Base-by-base conservation (phyloP, 2,888 invertebrate species). In the Dicyrtomina minuta region DNA sequence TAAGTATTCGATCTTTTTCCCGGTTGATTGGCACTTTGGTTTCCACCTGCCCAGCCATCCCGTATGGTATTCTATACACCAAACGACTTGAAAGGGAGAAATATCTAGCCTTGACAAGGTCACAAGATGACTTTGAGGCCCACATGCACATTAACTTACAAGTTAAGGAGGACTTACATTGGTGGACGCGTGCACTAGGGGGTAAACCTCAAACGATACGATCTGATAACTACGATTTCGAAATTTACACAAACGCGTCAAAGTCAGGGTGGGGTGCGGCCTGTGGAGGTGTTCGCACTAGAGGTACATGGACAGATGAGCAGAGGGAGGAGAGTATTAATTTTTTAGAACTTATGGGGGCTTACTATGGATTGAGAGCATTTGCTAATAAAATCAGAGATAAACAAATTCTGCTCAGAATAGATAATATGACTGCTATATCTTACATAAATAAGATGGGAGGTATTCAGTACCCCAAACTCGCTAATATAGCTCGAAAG, bases 381-480 rank as follows among this genome's bases (percentile, higher is more conserved):
- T 66, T 69, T 8, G 27, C 17, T n/a, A n/a, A n/a, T 15, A 55
- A 39, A 24, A 24, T 26, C 8, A 24, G 15, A 22, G 44, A 60
- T 20, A 12, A 44, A 5, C 17, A 13, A 12, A 64, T 64, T 8
- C 51, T 64, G 20, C 12, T 64, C 0, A 15, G 70, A 27, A 33
- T 53, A 17, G 72, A 72, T 43, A 72, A 70, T 24, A 72, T 68
- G 13, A 72, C n/a, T n/a, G n/a, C n/a, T n/a, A n/a, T n/a, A n/a
- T n/a, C n/a, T n/a, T n/a, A n/a, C n/a, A n/a, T n/a, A n/a, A n/a
- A n/a, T n/a, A n/a, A n/a, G n/a, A n/a, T n/a, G n/a, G n/a, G n/a
- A n/a, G n/a, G n/a, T n/a, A n/a, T n/a, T n/a, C n/a, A n/a, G n/a
- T n/a, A n/a, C n/a, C n/a, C n/a, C n/a, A n/a, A n/a, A n/a, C n/a